Evolutionary conservation across 2,113 vertebrate species (phyloP), one percentile per base, ranked within the genome.

Genomic region (Entosphenus tridentatus): DNA sequence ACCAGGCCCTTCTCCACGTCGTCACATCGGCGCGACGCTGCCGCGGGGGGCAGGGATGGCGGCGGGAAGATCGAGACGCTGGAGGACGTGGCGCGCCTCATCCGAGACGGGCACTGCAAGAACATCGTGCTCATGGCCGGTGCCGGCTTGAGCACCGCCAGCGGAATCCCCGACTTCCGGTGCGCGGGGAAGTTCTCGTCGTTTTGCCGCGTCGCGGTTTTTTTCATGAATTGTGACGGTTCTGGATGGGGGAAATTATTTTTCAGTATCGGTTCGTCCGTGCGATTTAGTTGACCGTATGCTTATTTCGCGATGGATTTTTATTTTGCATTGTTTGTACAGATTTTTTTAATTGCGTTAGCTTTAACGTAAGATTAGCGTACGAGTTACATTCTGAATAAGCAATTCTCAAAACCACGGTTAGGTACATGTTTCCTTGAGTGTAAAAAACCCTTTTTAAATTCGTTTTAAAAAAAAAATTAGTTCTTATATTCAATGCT

Each of bases 141-240:
- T 69, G 83, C 83, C 3, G 83, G 83, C 56, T 82, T 85, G 77
- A 85, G 82, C 77, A 85, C 83, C 2, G 75, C 81, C 72, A 85
- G 82, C 3, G 83, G 83, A 2, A 85, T 85, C 71, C 83, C 83
- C 9, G 83, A 84, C 75, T 85, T 85, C 73, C 81, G 82, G 82
- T 82, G 17, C 57, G 73, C 65, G 16, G 55, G 13, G 14, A 11
- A 8, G 11, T 13, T 13, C 3, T 39, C 39, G 39, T 39, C 39
- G 39, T 7, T 6, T 39, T 39, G 39, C 5, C 39, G 5, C 6
- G 39, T 39, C 39, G 39, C 5, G 39, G 39, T 39, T 39, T n/a
- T 71, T 68, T 71, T 56, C 2, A 9, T 18, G 58, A 16, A 8
- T 67, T 21, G 18, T 9, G 18, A 69, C 13, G 55, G 7, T 62